Evolutionary conservation across 2,113 vertebrate species (phyloP).

Genomic region (Dendropsophus ebraccatus): DNA sequence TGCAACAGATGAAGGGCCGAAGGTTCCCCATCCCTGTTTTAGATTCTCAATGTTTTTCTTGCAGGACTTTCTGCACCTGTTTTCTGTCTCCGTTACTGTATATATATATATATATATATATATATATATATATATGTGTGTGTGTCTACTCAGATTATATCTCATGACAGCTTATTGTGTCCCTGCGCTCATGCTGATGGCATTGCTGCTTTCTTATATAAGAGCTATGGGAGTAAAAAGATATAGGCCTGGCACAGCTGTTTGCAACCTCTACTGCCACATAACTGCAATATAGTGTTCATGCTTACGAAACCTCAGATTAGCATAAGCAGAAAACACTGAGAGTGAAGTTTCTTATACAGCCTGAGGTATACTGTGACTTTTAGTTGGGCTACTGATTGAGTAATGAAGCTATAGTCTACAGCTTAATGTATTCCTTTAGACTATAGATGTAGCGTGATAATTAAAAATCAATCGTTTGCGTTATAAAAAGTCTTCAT

Average conservation of each 20-base stretch:
- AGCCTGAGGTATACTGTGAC: no score
- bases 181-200: background rate
- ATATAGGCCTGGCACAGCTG: background rate
- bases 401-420: no score
- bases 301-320: background rate
- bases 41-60: background rate
- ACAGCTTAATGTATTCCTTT: no score
- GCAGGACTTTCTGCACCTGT: background rate
- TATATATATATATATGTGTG: no score
- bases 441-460: no score
- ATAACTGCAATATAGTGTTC: background rate
- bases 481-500: no score
- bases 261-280: background rate
- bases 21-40: no score
- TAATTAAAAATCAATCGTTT: no score
- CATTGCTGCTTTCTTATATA: background rate
- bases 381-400: no score
- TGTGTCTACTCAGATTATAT: background rate
- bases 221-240: background rate
- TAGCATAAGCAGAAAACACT: background rate
- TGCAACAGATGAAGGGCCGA: no score
- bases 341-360: background rate
- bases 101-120: no score
- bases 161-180: background rate
- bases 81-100: background rate